A percentile compares a stretch with the other conserved stretches of the same genome.
phyloP scores from a whole-genome alignment of 2,113 vertebrate species.

The Microtus ochrogaster region DNA sequence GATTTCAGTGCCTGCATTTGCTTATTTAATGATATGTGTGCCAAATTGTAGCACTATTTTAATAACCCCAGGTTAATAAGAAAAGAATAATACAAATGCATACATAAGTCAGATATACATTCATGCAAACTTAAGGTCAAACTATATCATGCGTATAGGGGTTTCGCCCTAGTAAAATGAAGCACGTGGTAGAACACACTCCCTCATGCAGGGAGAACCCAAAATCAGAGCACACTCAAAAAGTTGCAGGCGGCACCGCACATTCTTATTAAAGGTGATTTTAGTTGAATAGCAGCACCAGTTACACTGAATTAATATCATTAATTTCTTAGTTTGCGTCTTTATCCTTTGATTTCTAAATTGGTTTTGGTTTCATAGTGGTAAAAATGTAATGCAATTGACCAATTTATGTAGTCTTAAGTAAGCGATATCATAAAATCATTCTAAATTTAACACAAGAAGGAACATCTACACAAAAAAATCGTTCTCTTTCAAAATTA shows the following conservation, averaged over 20 bases:
- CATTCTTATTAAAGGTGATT: neutral
- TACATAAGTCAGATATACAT: neutral
- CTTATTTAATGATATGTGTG: neutral
- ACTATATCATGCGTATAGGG: neutral
- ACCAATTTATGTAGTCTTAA: neutral
- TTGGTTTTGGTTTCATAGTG: neutral
- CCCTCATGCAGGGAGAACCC: neutral
- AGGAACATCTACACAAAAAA: neutral
- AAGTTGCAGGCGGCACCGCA: neutral
- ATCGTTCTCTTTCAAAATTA: neutral
- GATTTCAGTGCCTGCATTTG: neutral
- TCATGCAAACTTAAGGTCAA: neutral
- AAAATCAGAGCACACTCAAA: neutral
- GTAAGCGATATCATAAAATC: neutral
- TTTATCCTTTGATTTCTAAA: constrained; percentile 19
- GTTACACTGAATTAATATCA: neutral
- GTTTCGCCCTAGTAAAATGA: neutral
- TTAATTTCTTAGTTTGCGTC: neutral
- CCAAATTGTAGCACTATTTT: neutral
- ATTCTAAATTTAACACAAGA: neutral
- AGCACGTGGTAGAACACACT: neutral
- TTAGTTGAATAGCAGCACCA: neutral
- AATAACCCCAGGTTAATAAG: constrained; percentile 1
- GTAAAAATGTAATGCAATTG: neutral
- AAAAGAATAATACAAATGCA: neutral